Base-by-base conservation (phyloP, 2,888 invertebrate genomes). In the Rhagonycha fulva region DNA sequence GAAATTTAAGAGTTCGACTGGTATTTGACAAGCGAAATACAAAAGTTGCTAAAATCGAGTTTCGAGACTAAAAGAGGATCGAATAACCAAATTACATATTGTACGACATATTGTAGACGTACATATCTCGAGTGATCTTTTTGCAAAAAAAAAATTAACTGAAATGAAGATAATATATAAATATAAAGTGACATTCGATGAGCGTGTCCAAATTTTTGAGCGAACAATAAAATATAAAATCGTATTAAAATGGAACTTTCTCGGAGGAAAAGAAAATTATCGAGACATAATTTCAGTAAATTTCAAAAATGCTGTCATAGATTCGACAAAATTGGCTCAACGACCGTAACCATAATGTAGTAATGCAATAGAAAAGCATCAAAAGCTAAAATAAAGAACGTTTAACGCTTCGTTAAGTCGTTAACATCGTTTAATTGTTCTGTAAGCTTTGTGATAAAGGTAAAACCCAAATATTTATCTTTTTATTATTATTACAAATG, bases 401-500 rank as follows among this genome's bases (percentile, higher is more conserved):
- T 72, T 76, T 76, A 71, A 72, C 70, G 76, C 61, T 76, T 76
- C 76, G 76, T 76, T 76, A 76, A 70, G 72, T 76, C 76, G 72
- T 72, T 76, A 72, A 72, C 67, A 19, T 69, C 76, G 63, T 76
- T 70, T 76, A 76, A 76, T 76, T 76, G 72, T 68, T 71, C 72
- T 66, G 71, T 61, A 63, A 66, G 76, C 72, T 76, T 66, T 73
- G 70, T 61, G 76, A 76, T 73, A 73, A 76, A 76, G 73, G 76
- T 71, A 76, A 71, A 73, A 26, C 70, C n/a, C 73, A 76, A 76
- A 76, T 76, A 76, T 76, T 76, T 76, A 76, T 70, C 47, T 72
- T 76, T 69, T 68, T 71, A 68, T 76, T 70, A 68, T 76, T 70
- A 72, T 30, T 72, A 30, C 72, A 70, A 61, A 70, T 76, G 76